phyloP scores from a whole-genome alignment of 1,140 invertebrate genomes.

The Caerostris darwini region DNA sequence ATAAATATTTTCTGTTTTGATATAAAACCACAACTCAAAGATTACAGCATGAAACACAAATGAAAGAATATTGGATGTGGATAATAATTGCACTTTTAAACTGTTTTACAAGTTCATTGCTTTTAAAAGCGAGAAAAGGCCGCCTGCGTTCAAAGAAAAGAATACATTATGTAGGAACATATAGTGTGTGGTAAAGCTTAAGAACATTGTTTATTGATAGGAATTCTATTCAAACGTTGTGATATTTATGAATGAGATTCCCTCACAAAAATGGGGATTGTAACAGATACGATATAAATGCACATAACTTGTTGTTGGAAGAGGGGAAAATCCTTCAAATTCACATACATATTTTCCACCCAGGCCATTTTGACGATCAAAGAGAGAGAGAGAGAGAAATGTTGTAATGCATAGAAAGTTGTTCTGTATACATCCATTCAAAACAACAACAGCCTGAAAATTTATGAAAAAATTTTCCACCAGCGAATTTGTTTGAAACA shows the following conservation, averaged over 20 bases:
- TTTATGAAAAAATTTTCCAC: slow-evolving; percentile 73
- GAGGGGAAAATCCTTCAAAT: slow-evolving; percentile 58
- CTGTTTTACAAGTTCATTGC: background rate
- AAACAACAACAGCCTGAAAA: slow-evolving; percentile 65
- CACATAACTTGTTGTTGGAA: slow-evolving; percentile 62
- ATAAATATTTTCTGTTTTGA: too few species aligned
- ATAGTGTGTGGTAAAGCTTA: background rate
- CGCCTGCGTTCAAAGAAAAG: background rate
- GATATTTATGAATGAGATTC: slow-evolving; percentile 69
- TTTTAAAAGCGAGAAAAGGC: background rate
- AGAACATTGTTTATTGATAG: slow-evolving; percentile 57
- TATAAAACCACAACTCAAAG: background rate
- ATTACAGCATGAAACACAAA: background rate
- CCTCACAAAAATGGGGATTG: background rate
- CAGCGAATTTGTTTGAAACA: slow-evolving; percentile 75
- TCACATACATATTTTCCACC: slow-evolving; percentile 66
- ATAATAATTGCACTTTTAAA: background rate
- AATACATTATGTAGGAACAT: background rate
- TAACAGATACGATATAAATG: slow-evolving; percentile 72
- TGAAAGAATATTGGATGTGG: background rate
- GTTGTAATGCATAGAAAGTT: slow-evolving; percentile 40
- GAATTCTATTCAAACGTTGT: slow-evolving; percentile 50
- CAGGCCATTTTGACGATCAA: slow-evolving; percentile 44
- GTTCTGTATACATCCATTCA: slow-evolving; percentile 69
- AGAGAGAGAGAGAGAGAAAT: slow-evolving; percentile 23